phyloP scores from a whole-genome alignment of 2,888 invertebrate genomes.

The Nephrotoma appendiculata region DNA sequence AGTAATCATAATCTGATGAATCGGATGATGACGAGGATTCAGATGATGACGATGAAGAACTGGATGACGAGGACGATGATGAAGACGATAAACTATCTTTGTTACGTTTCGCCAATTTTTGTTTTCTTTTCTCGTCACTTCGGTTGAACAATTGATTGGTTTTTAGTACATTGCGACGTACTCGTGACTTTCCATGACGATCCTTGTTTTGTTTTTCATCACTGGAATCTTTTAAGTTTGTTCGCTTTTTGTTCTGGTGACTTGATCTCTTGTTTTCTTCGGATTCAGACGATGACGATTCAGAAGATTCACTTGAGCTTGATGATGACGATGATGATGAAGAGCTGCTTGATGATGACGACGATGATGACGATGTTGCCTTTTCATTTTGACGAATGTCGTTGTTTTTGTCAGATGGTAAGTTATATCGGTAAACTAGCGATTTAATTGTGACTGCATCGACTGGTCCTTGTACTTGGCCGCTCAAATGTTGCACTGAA shows the following conservation, averaged over 20 bases:
- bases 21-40: conserved; percentile 10
- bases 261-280: conserved; percentile 12
- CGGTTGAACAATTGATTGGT: neutral
- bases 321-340: neutral
- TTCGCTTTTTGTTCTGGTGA: neutral
- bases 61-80: conserved; percentile 7
- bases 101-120: conserved; percentile 1
- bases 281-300: conserved; percentile 14
- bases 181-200: conserved; percentile 1
- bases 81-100: neutral
- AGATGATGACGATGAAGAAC: conserved; percentile 15
- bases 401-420: conserved; percentile 23
- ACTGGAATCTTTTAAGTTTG: too few species aligned
- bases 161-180: neutral
- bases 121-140: neutral
- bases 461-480: conserved; percentile 30
- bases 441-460: conserved; percentile 34
- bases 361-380: conserved; percentile 2
- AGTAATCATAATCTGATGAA: neutral
- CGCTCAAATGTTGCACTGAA: conserved; percentile 13
- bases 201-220: neutral
- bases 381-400: conserved; percentile 11
- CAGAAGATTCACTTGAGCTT: neutral
- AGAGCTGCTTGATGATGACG: neutral
- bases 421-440: conserved; percentile 39